Conservation (phyloP, 1,140 invertebrate genomes). For the Chrysomallon squamiferum region DNA sequence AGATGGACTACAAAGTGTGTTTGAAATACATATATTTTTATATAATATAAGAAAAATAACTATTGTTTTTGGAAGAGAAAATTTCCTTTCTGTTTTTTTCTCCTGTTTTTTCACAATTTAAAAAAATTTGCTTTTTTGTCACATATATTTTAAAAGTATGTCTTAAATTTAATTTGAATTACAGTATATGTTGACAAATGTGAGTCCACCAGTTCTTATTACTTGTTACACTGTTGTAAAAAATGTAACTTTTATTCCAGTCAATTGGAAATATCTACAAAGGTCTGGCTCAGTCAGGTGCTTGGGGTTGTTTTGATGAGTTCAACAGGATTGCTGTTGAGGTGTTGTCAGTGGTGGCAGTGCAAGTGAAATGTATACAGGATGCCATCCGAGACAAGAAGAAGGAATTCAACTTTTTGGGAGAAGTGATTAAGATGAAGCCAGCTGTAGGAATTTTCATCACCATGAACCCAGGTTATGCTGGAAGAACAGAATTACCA, state of each 20-base stretch:
- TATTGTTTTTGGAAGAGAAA: too few species aligned
- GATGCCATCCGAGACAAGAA: conserved; percentile 94
- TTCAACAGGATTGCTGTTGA: conserved; percentile 97
- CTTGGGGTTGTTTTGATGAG: conserved; percentile 99
- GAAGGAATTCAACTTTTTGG: conserved; percentile 89
- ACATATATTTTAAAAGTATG: too few species aligned
- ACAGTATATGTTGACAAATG: too few species aligned
- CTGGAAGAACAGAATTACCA: conserved; percentile 89
- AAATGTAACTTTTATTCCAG: conserved; percentile 65
- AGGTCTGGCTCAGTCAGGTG: conserved; percentile 93
- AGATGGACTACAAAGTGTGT: conserved; percentile 93
- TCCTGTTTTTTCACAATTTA: too few species aligned
- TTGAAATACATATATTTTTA: too few species aligned
- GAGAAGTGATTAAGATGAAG: conserved; percentile 83
- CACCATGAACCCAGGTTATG: conserved; percentile 97
- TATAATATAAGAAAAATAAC: too few species aligned
- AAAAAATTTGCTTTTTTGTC: too few species aligned
- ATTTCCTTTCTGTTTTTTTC: too few species aligned
- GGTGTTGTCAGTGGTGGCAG: conserved; percentile 94
- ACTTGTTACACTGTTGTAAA: too few species aligned
- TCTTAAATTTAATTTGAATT: too few species aligned
- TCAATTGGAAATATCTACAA: conserved; percentile 97
- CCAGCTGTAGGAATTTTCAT: conserved; percentile 94
- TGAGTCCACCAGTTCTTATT: too few species aligned
- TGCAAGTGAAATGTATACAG: conserved; percentile 92